Percentiles rank a stretch among this genome's conserved stretches.
These are phyloP conservation scores for Meloidogyne floridensis DNA, from an alignment of 1,140 invertebrate genomes.

Conservation along the genomic window DNA sequence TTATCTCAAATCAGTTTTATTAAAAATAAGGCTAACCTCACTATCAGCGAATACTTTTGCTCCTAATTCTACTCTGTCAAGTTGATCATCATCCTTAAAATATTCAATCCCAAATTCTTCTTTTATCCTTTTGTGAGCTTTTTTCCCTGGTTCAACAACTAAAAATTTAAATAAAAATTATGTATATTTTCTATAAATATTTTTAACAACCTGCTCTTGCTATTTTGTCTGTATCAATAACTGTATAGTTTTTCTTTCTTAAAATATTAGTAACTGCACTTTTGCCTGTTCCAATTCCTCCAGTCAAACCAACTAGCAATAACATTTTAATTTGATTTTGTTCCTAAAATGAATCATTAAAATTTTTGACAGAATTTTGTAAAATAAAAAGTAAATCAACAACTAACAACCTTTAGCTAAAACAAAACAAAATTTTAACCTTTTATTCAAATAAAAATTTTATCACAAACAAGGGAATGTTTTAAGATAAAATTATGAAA, in stretches of 20 bases:
- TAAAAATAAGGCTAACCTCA: slow-evolving; percentile 4
- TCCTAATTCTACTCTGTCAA: slow-evolving; percentile 11
- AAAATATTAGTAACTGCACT: slow-evolving; percentile 25
- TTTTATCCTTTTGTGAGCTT: slow-evolving; percentile 14
- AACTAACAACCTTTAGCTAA: too few species aligned
- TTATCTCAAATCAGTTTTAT: neutral
- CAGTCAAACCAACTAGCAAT: slow-evolving; percentile 26
- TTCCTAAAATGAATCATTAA: neutral
- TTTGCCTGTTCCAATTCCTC: slow-evolving; percentile 25
- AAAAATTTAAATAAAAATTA: neutral
- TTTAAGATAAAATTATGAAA: neutral
- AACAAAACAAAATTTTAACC: neutral
- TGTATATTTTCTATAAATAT: neutral
- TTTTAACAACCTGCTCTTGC: slow-evolving; percentile 11
- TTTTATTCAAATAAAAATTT: neutral
- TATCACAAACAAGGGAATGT: neutral
- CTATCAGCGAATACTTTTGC: slow-evolving; percentile 11
- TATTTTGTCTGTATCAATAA: slow-evolving; percentile 31
- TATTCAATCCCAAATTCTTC: slow-evolving; percentile 19
- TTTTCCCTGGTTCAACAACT: slow-evolving; percentile 27
- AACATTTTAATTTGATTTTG: neutral
- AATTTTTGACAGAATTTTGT: neutral
- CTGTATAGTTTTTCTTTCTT: neutral
- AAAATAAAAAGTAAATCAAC: neutral
- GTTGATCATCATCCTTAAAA: slow-evolving; percentile 9